Evolutionary conservation across 2,797 vertebrate genomes (phyloP).

Genomic region (Oreortyx pictus): DNA sequence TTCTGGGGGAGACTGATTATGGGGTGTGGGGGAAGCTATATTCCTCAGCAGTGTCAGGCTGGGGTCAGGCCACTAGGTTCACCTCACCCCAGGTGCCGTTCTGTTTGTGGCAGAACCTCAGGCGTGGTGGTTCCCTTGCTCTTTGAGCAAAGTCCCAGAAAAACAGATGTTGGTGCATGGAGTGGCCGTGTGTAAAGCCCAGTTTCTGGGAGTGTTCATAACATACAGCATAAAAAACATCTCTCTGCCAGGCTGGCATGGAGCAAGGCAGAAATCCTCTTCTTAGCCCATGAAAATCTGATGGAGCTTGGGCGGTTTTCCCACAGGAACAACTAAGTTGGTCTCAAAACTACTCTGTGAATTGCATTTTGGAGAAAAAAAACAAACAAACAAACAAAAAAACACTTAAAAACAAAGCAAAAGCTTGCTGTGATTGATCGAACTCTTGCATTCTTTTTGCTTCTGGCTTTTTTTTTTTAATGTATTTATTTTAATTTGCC

Average conservation of each 20-base stretch:
- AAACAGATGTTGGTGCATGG: not conserved
- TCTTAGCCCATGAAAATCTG: not conserved
- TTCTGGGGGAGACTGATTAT: not conserved
- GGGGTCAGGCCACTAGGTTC: not conserved
- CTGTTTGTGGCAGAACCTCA: not conserved
- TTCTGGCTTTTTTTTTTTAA: not conserved
- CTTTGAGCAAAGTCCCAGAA: not conserved
- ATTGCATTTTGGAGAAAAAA: not conserved
- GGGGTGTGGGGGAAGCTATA: not conserved
- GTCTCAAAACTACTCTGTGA: not conserved
- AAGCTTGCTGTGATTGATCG: not conserved
- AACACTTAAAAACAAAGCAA: not conserved
- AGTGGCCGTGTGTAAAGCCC: not conserved
- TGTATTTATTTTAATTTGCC: not conserved
- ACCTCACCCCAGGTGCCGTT: not conserved
- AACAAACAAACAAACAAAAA: not conserved
- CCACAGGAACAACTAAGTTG: not conserved
- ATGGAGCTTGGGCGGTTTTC: not conserved
- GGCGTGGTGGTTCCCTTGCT: not conserved
- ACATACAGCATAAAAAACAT: not conserved
- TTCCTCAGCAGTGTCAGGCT: not conserved
- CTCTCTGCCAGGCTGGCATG: not conserved
- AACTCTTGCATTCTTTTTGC: not conserved
- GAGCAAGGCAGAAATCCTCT: not conserved
- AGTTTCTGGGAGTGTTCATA: not conserved